phyloP scores from a whole-genome alignment of 2,888 invertebrate species.

The Agriopis marginaria region DNA sequence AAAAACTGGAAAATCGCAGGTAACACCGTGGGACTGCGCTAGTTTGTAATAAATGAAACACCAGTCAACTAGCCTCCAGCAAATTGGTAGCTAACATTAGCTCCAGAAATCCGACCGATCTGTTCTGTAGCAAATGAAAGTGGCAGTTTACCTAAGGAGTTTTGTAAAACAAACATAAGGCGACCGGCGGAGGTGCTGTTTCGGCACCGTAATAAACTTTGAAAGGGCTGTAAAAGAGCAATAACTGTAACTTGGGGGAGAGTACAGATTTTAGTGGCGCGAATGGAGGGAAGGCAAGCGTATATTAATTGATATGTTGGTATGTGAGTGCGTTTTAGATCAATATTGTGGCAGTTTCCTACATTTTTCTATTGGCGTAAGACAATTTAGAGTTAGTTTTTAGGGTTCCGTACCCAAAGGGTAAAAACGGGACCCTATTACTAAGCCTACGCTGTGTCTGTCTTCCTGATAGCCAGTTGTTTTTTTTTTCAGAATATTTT shows the following conservation, averaged over 20 bases:
- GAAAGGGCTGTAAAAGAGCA: constrained; percentile 86
- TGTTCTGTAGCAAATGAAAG: constrained; percentile 46
- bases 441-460: no score
- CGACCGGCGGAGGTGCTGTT: constrained; percentile 72
- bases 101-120: constrained; percentile 14
- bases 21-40: no score
- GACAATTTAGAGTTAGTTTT: no score
- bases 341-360: constrained; percentile 14
- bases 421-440: no score
- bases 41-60: no score
- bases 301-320: constrained; percentile 78
- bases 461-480: no score
- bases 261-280: constrained; percentile 82
- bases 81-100: constrained; percentile 4
- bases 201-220: constrained; percentile 83
- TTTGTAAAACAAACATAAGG: constrained; percentile 77
- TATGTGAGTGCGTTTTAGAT: constrained; percentile 32
- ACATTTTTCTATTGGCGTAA: neutral
- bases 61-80: neutral
- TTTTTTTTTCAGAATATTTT: no score
- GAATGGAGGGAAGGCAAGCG: constrained; percentile 67
- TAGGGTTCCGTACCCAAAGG: no score
- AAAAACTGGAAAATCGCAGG: no score
- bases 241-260: constrained; percentile 83
- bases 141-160: constrained; percentile 57